Evolutionary conservation across 1,140 invertebrate species (phyloP).

Genomic region (Polypedilum vanderplanki): DNA sequence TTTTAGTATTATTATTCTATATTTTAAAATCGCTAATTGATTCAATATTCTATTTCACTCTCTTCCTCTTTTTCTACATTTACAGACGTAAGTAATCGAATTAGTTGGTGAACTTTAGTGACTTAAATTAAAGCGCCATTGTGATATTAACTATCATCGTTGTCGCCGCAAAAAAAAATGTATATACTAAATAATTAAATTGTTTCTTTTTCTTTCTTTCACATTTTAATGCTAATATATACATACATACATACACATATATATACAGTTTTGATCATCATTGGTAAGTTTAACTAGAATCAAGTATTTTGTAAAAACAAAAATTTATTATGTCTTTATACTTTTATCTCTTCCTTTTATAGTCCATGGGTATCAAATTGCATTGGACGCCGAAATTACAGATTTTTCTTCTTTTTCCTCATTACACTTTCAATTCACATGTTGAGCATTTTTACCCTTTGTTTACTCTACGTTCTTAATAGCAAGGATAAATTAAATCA

Average conservation of each 20-base stretch:
- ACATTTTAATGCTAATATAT: slow-evolving; percentile 41
- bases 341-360: neutral
- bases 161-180: neutral
- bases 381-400: slow-evolving; percentile 96
- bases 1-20: neutral
- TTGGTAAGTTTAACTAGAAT: slow-evolving; percentile 49
- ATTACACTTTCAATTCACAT: slow-evolving; percentile 94
- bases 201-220: neutral
- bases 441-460: slow-evolving; percentile 91
- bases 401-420: slow-evolving; percentile 98
- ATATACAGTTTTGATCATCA: slow-evolving; percentile 99
- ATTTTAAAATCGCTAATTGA: neutral
- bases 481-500: slow-evolving; percentile 74
- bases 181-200: neutral
- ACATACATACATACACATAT: no score
- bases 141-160: no score
- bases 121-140: neutral
- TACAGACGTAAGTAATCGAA: slow-evolving; percentile 10
- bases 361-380: slow-evolving; percentile 99
- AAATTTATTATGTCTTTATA: neutral
- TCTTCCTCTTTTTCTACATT: slow-evolving; percentile 15
- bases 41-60: slow-evolving; percentile 28
- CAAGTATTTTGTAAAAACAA: neutral
- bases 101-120: slow-evolving; percentile 4
- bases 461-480: slow-evolving; percentile 83